Evolutionary conservation across 1,140 invertebrate species (phyloP), one percentile per base, ranked within the genome.

Genomic region (Drusus annulatus): DNA sequence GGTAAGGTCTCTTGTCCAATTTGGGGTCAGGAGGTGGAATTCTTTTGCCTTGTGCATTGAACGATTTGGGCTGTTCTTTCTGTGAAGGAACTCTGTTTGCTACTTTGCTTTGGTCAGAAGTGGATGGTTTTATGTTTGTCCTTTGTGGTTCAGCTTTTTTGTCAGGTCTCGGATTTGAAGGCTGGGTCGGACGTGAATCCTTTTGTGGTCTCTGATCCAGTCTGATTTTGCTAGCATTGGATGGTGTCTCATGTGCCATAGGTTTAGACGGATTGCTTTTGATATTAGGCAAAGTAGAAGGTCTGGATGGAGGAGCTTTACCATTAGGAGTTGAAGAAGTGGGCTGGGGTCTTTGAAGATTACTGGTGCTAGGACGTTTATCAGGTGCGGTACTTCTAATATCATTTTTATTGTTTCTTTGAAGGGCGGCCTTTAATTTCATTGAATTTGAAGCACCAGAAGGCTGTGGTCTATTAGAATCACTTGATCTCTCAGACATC

Each of bases 211-310:
- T 71, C 68, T 71, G 68, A 23, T 51, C 68, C 23, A 45, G 50
- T 71, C 68, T 51, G 2, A 25, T 16, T n/a, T 65, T 65, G n/a
- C 16, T 31, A n/a, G n/a, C 8, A 52, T 28, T 52, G 13, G 17
- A 51, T 19, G 68, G 45, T 51, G 45, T 52, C 17, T 71, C 68
- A 52, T 50, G 68, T 10, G 45, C 16, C 13, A 16, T 25, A 23
- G 8, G 17, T 16, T 54, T 71, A 51, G 68, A 50, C 8, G 45
- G 13, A 25, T 25, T 25, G 19, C 3, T 71, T 71, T 71, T 71
- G 51, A 23, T 71, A 71, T 71, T 71, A 23, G 45, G 45, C 50
- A 71, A 50, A 19, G 62, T n/a, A 31, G 68, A 71, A 51, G 68
- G 17, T 71, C 52, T 71, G 4, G 19, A 7, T 17, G 19, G 8